Evolutionary conservation across 2,888 invertebrate species (phyloP).

Genomic region (Lomographa bimaculata): DNA sequence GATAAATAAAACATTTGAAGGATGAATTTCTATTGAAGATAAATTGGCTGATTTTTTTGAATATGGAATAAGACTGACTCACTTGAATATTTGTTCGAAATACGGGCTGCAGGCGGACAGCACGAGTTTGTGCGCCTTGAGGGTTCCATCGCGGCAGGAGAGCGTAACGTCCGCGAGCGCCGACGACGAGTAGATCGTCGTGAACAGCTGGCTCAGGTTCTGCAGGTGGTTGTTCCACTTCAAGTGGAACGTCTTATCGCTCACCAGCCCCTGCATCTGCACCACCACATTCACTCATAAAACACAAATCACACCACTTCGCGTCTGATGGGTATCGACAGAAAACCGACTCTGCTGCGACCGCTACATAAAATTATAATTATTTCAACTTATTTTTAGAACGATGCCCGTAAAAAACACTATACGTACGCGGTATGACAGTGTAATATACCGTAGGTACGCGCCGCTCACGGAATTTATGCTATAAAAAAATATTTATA

Average conservation of each 20-base stretch:
- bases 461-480: constrained; percentile 80
- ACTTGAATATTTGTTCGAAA: constrained; percentile 89
- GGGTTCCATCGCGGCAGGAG: constrained; percentile 88
- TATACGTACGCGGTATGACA: constrained; percentile 84
- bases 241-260: constrained; percentile 87
- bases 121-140: constrained; percentile 88
- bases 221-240: constrained; percentile 90
- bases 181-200: constrained; percentile 87
- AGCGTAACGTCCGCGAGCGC: constrained; percentile 88
- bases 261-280: constrained; percentile 84
- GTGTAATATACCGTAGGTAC: constrained; percentile 81
- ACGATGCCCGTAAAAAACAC: constrained; percentile 84
- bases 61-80: constrained; percentile 47
- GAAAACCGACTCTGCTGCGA: constrained; percentile 78
- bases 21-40: constrained; percentile 11
- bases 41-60: too few species aligned
- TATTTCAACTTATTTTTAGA: constrained; percentile 84
- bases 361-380: constrained; percentile 84
- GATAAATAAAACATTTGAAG: constrained; percentile 27
- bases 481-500: constrained; percentile 76
- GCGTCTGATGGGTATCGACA: constrained; percentile 71
- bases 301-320: constrained; percentile 71
- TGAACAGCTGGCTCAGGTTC: constrained; percentile 87
- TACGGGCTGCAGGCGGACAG: constrained; percentile 90
- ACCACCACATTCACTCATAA: constrained; percentile 71